A percentile compares a stretch with the other conserved stretches of the same genome.
phyloP scores from a whole-genome alignment of 2,888 invertebrate species.

The Polia nebulosa region DNA sequence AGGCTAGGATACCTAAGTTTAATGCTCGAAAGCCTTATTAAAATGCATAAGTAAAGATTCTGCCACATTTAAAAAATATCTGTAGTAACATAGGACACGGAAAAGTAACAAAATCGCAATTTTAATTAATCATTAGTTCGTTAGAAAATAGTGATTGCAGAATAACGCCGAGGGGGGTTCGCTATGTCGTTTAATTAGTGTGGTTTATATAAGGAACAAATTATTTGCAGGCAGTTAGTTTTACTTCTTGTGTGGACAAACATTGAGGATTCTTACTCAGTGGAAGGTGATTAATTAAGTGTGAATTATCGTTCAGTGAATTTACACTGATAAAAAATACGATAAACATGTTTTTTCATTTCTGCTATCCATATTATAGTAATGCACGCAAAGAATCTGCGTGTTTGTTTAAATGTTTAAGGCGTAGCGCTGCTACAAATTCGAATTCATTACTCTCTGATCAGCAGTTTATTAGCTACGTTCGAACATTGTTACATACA shows the following conservation, averaged over 20 bases:
- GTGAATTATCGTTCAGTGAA: neutral
- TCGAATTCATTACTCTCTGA: neutral
- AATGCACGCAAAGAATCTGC: neutral
- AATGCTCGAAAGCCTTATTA: no score
- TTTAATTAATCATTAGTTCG: slow-evolving; percentile 21
- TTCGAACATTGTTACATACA: neutral
- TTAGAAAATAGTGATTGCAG: slow-evolving; percentile 16
- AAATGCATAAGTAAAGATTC: no score
- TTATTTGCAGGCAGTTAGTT: slow-evolving; percentile 21
- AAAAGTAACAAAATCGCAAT: slow-evolving; percentile 21
- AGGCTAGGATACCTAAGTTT: no score
- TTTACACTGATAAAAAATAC: neutral
- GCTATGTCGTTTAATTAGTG: slow-evolving; percentile 32
- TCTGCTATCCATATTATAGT: neutral
- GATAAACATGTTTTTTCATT: neutral
- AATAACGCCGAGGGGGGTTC: slow-evolving; percentile 9
- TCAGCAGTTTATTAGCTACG: neutral
- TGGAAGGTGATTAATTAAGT: slow-evolving; percentile 29
- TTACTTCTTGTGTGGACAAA: neutral
- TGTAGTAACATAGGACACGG: neutral
- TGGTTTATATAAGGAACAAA: slow-evolving; percentile 18
- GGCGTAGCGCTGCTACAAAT: neutral
- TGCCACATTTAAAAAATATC: no score
- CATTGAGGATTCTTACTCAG: neutral
- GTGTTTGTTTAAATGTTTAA: neutral